phyloP scores from a whole-genome alignment of 1,140 invertebrate genomes.

The Macrotrachela quadricornifera region DNA sequence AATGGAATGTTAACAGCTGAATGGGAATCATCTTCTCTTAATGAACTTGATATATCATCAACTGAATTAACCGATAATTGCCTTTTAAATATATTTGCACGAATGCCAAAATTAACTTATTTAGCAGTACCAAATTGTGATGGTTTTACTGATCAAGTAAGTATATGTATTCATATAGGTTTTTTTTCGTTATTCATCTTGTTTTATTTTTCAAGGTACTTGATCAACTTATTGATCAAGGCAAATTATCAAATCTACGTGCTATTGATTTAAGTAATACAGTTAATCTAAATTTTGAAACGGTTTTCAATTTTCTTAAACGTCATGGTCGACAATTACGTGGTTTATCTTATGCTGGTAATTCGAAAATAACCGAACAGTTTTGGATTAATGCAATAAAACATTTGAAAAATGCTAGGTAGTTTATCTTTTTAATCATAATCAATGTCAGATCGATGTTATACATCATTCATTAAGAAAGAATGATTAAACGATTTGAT shows the following conservation, averaged over 20 bases:
- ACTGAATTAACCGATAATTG: conserved; percentile 84
- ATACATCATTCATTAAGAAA: neutral
- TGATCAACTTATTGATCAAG: conserved; percentile 64
- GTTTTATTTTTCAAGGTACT: conserved; percentile 38
- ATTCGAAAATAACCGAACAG: conserved; percentile 89
- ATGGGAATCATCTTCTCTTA: conserved; percentile 82
- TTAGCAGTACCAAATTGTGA: conserved; percentile 83
- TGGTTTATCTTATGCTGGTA: conserved; percentile 69
- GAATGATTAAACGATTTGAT: neutral
- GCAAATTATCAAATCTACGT: conserved; percentile 59
- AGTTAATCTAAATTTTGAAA: conserved; percentile 78
- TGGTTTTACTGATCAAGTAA: conserved; percentile 73
- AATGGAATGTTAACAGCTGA: conserved; percentile 78
- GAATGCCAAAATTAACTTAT: conserved; percentile 65
- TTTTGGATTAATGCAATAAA: conserved; percentile 79
- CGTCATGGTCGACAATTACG: conserved; percentile 63
- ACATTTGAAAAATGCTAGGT: conserved; percentile 70
- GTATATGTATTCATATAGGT: neutral
- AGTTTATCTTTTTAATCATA: neutral
- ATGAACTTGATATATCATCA: conserved; percentile 84
- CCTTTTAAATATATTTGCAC: conserved; percentile 65
- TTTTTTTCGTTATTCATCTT: neutral
- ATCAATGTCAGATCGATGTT: neutral
- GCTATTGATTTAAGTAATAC: conserved; percentile 79
- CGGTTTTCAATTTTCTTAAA: conserved; percentile 66